phyloP scores from a whole-genome alignment of 2,888 invertebrate genomes.

The Temnothorax unifasciatus region DNA sequence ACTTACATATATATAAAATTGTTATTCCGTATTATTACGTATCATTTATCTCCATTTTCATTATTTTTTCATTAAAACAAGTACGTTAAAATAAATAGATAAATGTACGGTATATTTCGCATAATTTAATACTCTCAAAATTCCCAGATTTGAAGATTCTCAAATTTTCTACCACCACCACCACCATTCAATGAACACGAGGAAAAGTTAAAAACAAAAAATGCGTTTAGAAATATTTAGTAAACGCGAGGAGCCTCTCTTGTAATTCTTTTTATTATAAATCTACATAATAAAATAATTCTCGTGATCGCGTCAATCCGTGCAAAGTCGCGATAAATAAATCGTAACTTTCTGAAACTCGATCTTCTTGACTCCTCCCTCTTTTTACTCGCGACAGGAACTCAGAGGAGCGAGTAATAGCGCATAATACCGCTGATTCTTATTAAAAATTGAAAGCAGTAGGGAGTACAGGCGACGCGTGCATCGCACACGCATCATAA shows the following conservation, averaged over 20 bases:
- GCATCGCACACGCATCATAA: constrained; percentile 32
- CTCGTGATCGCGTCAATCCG: constrained; percentile 2
- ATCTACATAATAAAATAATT: constrained; percentile 3
- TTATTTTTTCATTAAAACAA: not conserved
- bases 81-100: not conserved
- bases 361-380: constrained; percentile 20
- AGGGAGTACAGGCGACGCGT: constrained; percentile 75
- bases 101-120: not conserved
- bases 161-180: not conserved
- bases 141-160: not conserved
- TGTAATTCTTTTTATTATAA: not conserved
- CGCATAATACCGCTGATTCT: constrained; percentile 53
- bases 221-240: not conserved
- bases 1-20: not conserved
- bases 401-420: constrained; percentile 61
- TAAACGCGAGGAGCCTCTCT: not conserved
- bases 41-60: not conserved
- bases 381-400: constrained; percentile 29
- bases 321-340: constrained; percentile 36
- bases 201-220: not conserved
- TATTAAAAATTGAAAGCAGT: constrained; percentile 78
- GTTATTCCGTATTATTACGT: not conserved
- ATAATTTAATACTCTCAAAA: not conserved
- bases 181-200: not conserved
- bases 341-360: constrained; percentile 5